Evolutionary conservation across 2,113 vertebrate genomes (phyloP).

Genomic region (Montifringilla adamsi): DNA sequence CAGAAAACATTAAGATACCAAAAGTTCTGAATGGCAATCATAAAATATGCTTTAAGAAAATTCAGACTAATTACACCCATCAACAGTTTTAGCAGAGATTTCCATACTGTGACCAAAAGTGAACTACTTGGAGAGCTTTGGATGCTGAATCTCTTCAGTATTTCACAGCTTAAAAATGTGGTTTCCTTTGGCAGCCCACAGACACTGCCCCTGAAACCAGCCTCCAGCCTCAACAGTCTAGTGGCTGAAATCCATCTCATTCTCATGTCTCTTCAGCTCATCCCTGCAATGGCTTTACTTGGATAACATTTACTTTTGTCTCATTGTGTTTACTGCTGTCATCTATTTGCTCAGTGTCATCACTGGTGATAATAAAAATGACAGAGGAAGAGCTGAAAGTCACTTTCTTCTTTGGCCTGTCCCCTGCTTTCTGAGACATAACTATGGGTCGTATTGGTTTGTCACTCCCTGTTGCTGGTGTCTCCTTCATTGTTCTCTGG

Average conservation of each 20-base stretch:
- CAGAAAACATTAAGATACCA: constrained; percentile 1
- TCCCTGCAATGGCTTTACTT: constrained; percentile 82
- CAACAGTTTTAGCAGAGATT: not conserved
- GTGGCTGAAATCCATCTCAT: not conserved
- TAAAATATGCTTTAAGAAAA: not conserved
- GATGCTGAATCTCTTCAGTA: not conserved
- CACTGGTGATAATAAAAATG: constrained; percentile 88
- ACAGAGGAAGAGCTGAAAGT: constrained; percentile 91
- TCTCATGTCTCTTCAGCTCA: not conserved
- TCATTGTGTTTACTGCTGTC: constrained; percentile 60
- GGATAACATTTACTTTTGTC: constrained; percentile 79
- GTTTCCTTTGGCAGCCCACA: not conserved
- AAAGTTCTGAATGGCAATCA: not conserved
- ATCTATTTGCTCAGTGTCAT: constrained; percentile 77
- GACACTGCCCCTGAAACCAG: not conserved
- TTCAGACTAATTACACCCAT: not conserved
- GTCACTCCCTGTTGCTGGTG: constrained; percentile 62
- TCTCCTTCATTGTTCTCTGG: constrained; percentile 75
- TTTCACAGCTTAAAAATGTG: not conserved
- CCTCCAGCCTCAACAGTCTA: not conserved
- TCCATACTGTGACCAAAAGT: not conserved
- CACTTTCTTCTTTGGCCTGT: constrained; percentile 89
- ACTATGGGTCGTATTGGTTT: constrained; percentile 83
- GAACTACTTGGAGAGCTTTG: not conserved
- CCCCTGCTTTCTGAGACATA: constrained; percentile 70